Evolutionary conservation across 2,888 invertebrate species (phyloP).

Genomic region (Boloria euphrosyne): DNA sequence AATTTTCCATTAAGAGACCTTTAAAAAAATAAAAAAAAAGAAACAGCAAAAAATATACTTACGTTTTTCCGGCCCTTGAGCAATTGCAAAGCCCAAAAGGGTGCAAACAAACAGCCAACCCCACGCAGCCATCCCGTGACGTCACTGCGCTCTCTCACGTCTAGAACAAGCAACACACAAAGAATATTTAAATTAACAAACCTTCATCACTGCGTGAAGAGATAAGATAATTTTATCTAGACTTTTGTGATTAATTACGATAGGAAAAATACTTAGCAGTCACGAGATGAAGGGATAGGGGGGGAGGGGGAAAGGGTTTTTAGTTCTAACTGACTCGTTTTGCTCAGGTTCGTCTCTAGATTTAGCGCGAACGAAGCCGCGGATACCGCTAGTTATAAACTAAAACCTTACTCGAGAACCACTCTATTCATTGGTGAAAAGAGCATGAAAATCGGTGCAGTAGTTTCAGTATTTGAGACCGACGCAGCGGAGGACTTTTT

Average conservation of each 20-base stretch:
- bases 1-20: neutral
- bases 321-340: too few species aligned
- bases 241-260: constrained; percentile 64
- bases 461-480: too few species aligned
- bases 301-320: constrained; percentile 34
- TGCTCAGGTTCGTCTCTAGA: too few species aligned
- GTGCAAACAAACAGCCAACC: constrained; percentile 49
- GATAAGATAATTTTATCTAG: constrained; percentile 71
- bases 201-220: constrained; percentile 41
- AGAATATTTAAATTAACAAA: constrained; percentile 54
- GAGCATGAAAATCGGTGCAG: too few species aligned
- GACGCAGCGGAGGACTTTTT: too few species aligned
- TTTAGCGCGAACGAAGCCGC: too few species aligned
- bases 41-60: constrained; percentile 45
- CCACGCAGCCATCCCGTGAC: constrained; percentile 46
- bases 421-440: too few species aligned
- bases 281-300: constrained; percentile 64
- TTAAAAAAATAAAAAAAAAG: neutral
- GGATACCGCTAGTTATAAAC: too few species aligned
- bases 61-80: constrained; percentile 65
- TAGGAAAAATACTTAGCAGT: constrained; percentile 72
- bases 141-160: constrained; percentile 54
- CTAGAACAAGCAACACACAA: constrained; percentile 50
- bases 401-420: too few species aligned
- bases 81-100: constrained; percentile 50